These are phyloP conservation scores for Amazona ochrocephala DNA, from an alignment of 2,797 vertebrate genomes.

Conservation along the genomic window DNA sequence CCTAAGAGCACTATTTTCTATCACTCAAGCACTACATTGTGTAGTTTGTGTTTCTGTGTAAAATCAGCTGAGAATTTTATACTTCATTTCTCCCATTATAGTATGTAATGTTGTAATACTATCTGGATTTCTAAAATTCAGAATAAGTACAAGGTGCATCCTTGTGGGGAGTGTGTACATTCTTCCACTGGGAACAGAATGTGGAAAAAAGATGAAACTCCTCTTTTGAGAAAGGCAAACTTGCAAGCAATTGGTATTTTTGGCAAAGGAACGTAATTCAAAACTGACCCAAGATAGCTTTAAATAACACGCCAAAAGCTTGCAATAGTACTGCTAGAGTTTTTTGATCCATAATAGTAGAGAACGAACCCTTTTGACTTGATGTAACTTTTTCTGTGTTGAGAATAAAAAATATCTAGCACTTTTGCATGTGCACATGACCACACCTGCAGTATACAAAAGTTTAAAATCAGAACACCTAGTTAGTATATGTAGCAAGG, in stretches of 20 bases:
- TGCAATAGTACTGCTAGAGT: not conserved
- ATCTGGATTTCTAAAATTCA: not conserved
- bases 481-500: not conserved
- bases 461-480: not conserved
- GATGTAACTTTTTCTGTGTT: not conserved
- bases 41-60: not conserved
- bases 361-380: not conserved
- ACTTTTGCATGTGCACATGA: not conserved
- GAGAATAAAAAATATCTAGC: not conserved
- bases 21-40: not conserved
- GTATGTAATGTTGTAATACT: not conserved
- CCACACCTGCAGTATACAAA: not conserved
- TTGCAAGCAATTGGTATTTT: not conserved
- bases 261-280: not conserved
- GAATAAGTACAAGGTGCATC: not conserved
- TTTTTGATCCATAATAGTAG: not conserved
- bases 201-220: not conserved
- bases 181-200: not conserved
- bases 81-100: not conserved
- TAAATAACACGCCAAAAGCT: not conserved
- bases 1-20: not conserved
- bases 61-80: not conserved
- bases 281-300: not conserved
- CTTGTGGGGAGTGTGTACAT: not conserved
- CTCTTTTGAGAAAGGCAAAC: not conserved